Evolutionary conservation across 2,113 vertebrate genomes (phyloP).

Genomic region (Oenanthe oenanthe): DNA sequence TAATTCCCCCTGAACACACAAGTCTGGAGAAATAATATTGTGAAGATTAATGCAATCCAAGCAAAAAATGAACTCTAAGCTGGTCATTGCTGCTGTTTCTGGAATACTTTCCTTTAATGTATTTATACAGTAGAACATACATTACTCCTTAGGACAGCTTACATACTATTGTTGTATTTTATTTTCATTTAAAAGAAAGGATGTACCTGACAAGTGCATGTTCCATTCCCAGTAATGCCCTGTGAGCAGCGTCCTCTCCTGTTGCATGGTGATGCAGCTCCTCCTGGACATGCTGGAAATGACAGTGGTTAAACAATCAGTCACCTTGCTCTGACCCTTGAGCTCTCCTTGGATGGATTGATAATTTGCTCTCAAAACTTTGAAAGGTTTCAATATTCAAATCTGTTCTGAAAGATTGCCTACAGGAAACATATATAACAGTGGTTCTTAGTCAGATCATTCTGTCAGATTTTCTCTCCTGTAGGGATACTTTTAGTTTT

Average conservation of each 20-base stretch:
- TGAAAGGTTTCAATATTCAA: background rate
- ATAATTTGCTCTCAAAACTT: background rate
- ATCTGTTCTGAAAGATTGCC: background rate
- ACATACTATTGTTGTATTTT: accelerated
- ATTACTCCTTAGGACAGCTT: background rate
- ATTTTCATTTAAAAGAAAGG: background rate
- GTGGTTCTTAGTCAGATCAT: background rate
- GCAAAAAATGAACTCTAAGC: background rate
- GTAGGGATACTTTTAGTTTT: background rate
- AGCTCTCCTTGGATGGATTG: background rate
- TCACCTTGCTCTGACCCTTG: background rate
- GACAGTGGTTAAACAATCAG: background rate
- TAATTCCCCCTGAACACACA: background rate
- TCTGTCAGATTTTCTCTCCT: background rate
- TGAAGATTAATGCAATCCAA: background rate
- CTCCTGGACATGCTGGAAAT: slow-evolving; percentile 85
- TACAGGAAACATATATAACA: background rate
- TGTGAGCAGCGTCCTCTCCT: slow-evolving; percentile 82
- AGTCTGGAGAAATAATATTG: background rate
- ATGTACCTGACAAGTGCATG: slow-evolving; percentile 85
- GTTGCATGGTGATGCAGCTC: slow-evolving; percentile 76
- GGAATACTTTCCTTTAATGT: background rate
- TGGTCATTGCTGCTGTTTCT: background rate
- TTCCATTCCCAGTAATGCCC: slow-evolving; percentile 84
- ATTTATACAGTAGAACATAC: too few relatives aligned